Conservation (phyloP, 2,888 invertebrate genomes). For the Furcula furcula region DNA sequence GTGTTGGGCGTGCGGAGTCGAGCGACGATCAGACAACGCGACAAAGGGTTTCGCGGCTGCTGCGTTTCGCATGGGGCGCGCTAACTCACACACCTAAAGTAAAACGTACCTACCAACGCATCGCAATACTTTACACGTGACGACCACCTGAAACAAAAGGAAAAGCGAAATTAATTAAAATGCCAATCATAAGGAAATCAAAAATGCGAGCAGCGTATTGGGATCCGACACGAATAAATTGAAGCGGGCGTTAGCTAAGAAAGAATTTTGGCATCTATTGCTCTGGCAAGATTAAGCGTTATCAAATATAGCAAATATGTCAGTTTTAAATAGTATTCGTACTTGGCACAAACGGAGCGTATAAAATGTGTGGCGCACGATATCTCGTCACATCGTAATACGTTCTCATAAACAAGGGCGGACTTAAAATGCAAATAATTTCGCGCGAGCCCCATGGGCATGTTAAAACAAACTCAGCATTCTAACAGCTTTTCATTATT, state of each 20-base stretch:
- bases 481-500: conserved; percentile 75
- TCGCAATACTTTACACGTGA: conserved; percentile 59
- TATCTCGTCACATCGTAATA: conserved; percentile 54
- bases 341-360: conserved; percentile 31
- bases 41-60: conserved; percentile 21
- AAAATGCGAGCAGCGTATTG: conserved; percentile 43
- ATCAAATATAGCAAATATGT: conserved; percentile 1
- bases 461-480: conserved; percentile 74
- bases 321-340: conserved; percentile 23
- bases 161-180: conserved; percentile 82
- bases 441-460: conserved; percentile 68
- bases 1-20: conserved; percentile 40
- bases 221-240: conserved; percentile 23
- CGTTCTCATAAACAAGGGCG: conserved; percentile 63
- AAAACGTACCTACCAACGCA: conserved; percentile 73
- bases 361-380: conserved; percentile 31
- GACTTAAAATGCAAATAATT: conserved; percentile 75
- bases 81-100: conserved; percentile 44
- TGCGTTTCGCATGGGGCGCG: conserved; percentile 43
- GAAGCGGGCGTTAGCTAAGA: conserved; percentile 30
- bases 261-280: conserved; percentile 19
- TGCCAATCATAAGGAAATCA: conserved; percentile 68
- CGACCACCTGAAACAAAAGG: conserved; percentile 81
- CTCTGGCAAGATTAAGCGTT: neutral
- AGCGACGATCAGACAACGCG: conserved; percentile 39